These are phyloP conservation scores for Bombus consobrinus DNA, from an alignment of 1,140 invertebrate genomes.

Conservation along the genomic window DNA sequence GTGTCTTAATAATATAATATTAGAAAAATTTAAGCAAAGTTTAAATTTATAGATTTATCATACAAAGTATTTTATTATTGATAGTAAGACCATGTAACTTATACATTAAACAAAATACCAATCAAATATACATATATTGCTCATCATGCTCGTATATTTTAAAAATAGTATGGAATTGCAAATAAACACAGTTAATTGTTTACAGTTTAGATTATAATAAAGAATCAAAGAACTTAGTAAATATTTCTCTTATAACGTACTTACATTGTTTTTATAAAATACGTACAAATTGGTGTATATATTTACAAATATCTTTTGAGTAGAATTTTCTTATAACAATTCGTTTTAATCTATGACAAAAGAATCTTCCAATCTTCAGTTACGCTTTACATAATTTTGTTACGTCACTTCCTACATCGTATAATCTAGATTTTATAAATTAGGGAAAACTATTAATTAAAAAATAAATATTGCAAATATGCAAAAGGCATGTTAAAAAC, in stretches of 20 bases:
- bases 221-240: constrained; percentile 13
- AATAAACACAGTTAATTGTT: constrained; percentile 21
- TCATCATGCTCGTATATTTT: not conserved
- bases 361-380: not conserved
- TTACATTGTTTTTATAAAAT: constrained; percentile 34
- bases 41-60: not conserved
- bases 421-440: constrained; percentile 6
- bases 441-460: not conserved
- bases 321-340: not conserved
- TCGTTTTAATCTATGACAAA: not conserved
- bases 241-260: not conserved
- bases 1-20: not conserved
- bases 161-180: constrained; percentile 42
- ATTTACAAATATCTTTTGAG: not conserved
- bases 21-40: not conserved
- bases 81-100: constrained; percentile 12
- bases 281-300: not conserved
- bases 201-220: constrained; percentile 7
- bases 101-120: constrained; percentile 24
- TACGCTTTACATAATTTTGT: not conserved
- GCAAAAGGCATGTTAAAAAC: not conserved
- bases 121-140: constrained; percentile 2
- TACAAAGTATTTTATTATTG: constrained; percentile 38
- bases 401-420: not conserved
- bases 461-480: constrained; percentile 9